Evolutionary conservation across 2,113 vertebrate species (phyloP), one percentile per base, ranked within the genome.

Genomic region (Hemiscyllium ocellatum): DNA sequence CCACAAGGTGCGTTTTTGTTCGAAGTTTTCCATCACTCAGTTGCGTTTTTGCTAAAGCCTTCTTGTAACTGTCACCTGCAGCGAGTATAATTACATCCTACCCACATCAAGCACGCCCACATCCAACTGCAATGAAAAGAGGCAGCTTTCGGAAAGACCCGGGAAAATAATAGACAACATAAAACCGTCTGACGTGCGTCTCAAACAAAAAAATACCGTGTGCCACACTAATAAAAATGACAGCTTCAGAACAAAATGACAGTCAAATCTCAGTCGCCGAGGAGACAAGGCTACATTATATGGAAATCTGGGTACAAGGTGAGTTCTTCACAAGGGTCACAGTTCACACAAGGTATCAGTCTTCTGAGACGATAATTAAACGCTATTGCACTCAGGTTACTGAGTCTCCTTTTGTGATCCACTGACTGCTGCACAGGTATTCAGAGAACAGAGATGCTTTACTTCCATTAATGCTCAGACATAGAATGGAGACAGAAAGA

Each of bases 51-150:
- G 97, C 97, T 96, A 97, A 98, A 97, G 97, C 97, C 96, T 97
- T 97, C 97, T 97, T 97, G 97, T 97, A 97, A 96, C 98, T 97
- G 97, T 98, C 97, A 98, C 98, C 98, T 97, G 98, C 97, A 97
- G 98, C 98, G 98, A 98, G 98, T 98, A 98, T 98, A 98, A 98
- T 99, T 98, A 98, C 98, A 98, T 98, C 98, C 97, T 97, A 98
- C 97, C 94, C 96, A 97, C 96, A 96, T 96, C 97, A 97, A 98
- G 97, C 97, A 97, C 97, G 97, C 97, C 98, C 97, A 97, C 97
- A 96, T 98, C 97, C 96, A 97, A 97, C 91, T 96, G 97, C 97
- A 97, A 97, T 97, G 97, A 97, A 97, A 97, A 97, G 97, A 97
- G 97, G 96, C 96, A 96, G 97, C 97, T 97, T 97, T 72, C 94